A percentile compares a stretch with the other conserved stretches of the same genome.
phyloP scores from a whole-genome alignment of 1,140 invertebrate genomes.

The Lepidurus packardi region DNA sequence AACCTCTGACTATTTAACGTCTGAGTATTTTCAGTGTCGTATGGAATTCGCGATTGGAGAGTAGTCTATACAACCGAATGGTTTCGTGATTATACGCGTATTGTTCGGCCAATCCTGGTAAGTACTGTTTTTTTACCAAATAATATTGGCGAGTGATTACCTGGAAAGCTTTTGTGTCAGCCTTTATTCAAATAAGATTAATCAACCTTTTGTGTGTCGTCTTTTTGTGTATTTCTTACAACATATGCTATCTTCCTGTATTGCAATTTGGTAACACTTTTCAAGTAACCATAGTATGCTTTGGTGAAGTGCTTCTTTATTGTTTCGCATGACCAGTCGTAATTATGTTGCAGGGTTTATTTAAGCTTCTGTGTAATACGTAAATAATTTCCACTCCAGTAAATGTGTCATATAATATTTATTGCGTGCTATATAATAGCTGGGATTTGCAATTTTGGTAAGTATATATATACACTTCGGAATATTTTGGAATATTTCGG shows the following conservation, averaged over 20 bases:
- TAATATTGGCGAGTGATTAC: neutral
- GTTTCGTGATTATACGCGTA: neutral
- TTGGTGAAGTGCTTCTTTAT: neutral
- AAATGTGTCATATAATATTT: neutral
- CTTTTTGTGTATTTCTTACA: neutral
- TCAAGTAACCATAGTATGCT: neutral
- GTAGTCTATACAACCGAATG: neutral
- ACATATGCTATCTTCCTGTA: neutral
- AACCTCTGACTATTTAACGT: neutral
- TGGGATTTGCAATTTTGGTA: neutral
- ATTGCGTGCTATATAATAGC: neutral
- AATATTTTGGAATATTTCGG: neutral
- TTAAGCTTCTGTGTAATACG: neutral
- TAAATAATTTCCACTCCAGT: neutral
- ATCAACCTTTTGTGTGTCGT: neutral
- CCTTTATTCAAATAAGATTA: too few species aligned
- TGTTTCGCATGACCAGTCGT: neutral
- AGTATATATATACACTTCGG: neutral
- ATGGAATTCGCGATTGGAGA: neutral
- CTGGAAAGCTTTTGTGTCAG: neutral
- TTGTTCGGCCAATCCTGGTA: neutral
- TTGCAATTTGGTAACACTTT: neutral
- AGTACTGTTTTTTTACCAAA: neutral
- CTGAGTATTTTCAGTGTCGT: neutral
- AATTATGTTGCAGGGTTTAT: neutral